Conservation (phyloP, 2,888 invertebrate genomes). For the Seladonia tumulorum region DNA sequence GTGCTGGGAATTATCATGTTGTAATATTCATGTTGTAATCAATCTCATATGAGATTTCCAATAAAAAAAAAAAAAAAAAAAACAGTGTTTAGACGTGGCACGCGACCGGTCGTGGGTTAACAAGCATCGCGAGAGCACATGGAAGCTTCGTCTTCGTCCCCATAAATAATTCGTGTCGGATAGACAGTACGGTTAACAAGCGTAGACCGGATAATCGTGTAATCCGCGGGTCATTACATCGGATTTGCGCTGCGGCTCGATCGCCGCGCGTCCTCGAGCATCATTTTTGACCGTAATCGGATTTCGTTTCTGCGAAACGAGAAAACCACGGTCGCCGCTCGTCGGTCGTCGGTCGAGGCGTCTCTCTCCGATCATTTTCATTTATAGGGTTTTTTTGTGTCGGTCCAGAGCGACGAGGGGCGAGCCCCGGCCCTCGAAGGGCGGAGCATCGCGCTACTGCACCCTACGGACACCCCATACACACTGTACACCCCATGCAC, state of each 20-base stretch:
- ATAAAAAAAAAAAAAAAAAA: no score
- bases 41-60: no score
- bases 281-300: conserved; percentile 68
- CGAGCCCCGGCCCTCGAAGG: conserved; percentile 64
- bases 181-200: conserved; percentile 8
- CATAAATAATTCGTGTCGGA: background rate
- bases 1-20: no score
- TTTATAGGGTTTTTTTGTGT: conserved; percentile 68
- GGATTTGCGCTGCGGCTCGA: conserved; percentile 12
- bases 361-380: conserved; percentile 71
- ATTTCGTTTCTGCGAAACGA: conserved; percentile 68
- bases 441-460: conserved; percentile 60
- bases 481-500: background rate
- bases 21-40: no score
- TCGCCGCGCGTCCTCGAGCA: conserved; percentile 2
- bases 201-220: conserved; percentile 25
- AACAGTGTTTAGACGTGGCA: background rate
- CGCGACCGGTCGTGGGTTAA: background rate
- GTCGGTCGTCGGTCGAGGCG: no score
- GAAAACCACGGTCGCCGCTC: conserved; percentile 51
- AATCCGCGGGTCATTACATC: conserved; percentile 48
- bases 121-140: background rate
- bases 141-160: background rate
- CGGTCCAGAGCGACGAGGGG: conserved; percentile 54
- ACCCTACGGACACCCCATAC: conserved; percentile 55